A percentile compares a stretch with the other conserved stretches of the same genome.
Evolutionary conservation across 2,797 vertebrate species (phyloP).

Genomic region (Melanogrammus aeglefinus): DNA sequence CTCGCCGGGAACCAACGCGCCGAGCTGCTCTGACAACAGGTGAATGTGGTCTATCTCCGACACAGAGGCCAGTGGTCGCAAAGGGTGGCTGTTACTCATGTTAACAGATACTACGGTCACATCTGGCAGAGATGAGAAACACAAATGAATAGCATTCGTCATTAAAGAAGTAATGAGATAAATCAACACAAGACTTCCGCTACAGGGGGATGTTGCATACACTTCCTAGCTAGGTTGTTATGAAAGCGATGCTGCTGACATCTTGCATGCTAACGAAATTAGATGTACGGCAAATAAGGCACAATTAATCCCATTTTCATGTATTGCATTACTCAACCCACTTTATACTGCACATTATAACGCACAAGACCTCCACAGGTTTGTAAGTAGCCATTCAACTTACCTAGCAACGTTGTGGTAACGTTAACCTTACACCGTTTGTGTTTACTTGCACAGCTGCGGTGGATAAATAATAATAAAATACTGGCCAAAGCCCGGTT

Average conservation of each 20-base stretch:
- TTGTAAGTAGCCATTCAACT: not conserved
- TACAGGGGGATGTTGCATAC: not conserved
- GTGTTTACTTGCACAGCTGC: not conserved
- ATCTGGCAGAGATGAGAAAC: constrained; percentile 30
- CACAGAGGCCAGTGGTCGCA: constrained; percentile 87
- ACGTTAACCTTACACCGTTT: not conserved
- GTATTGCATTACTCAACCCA: not conserved
- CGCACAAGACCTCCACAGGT: not conserved
- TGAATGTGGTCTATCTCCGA: constrained; percentile 97
- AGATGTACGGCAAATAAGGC: not conserved
- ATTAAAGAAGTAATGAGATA: not conserved
- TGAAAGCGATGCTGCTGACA: not conserved
- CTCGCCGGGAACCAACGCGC: constrained; percentile 88
- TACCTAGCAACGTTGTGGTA: not conserved
- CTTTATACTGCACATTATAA: not conserved
- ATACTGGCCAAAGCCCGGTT: not conserved
- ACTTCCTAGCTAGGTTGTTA: not conserved
- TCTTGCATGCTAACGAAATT: not conserved
- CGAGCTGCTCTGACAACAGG: constrained; percentile 94
- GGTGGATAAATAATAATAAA: not conserved
- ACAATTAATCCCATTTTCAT: not conserved
- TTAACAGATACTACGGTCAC: constrained; percentile 40
- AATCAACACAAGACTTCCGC: not conserved
- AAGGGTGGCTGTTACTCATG: constrained; percentile 96
- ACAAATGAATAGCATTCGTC: not conserved